phyloP scores from a whole-genome alignment of 2,888 invertebrate genomes.

The Belgica antarctica region DNA sequence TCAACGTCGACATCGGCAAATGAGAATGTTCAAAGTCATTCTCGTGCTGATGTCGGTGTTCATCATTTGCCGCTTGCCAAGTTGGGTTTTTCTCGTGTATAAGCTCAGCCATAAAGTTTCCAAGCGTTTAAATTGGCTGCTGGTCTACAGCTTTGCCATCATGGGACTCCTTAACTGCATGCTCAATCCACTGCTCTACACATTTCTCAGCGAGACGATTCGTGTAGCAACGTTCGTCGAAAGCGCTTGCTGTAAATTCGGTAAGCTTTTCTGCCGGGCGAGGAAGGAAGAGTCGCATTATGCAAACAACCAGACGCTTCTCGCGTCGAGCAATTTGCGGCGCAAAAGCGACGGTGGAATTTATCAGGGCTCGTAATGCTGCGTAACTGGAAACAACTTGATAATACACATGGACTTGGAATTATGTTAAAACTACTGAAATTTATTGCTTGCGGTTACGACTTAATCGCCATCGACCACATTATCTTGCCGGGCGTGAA shows the following conservation, averaged over 20 bases:
- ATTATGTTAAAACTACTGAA: background rate
- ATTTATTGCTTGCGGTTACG: background rate
- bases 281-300: background rate
- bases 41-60: slow-evolving; percentile 59
- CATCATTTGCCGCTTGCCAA: slow-evolving; percentile 58
- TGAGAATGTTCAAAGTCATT: slow-evolving; percentile 60
- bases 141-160: slow-evolving; percentile 57
- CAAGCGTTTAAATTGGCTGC: slow-evolving; percentile 53
- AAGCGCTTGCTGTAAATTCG: background rate
- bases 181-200: slow-evolving; percentile 62
- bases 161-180: slow-evolving; percentile 59
- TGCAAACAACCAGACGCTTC: slow-evolving; percentile 37
- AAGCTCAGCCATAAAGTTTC: slow-evolving; percentile 53
- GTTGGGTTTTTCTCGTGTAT: slow-evolving; percentile 58
- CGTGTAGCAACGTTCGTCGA: slow-evolving; percentile 28
- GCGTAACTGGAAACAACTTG: no score
- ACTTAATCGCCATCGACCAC: background rate
- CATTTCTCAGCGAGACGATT: slow-evolving; percentile 60
- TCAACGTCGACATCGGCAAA: slow-evolving; percentile 50
- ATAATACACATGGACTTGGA: no score
- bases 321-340: background rate
- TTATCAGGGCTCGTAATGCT: slow-evolving; percentile 26
- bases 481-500: background rate
- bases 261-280: background rate
- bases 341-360: slow-evolving; percentile 28